Evolutionary conservation across 1,140 invertebrate species (phyloP), one percentile per base, ranked within the genome.

Genomic region (Caenorhabditis inopinata): DNA sequence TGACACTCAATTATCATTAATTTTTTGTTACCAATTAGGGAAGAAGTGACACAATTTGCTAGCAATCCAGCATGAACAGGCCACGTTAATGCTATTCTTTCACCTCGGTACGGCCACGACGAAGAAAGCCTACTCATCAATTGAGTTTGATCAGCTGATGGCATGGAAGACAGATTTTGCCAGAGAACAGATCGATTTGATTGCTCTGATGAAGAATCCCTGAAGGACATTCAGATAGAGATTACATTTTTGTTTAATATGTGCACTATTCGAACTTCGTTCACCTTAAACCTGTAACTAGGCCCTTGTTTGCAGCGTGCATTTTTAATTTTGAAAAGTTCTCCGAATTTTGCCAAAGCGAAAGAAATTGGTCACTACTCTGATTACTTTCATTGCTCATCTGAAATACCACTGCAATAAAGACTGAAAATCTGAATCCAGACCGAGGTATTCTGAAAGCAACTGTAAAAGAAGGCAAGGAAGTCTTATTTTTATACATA

Each of bases 401-500:
- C 58, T 68, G 58, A 42, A 68, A 58, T 51, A 6, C 5, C n/a
- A n/a, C n/a, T n/a, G n/a, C n/a, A n/a, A n/a, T n/a, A n/a, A n/a
- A n/a, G n/a, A n/a, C n/a, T n/a, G n/a, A n/a, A n/a, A n/a, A n/a
- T n/a, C n/a, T n/a, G n/a, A n/a, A n/a, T n/a, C n/a, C n/a, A n/a
- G n/a, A n/a, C n/a, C n/a, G n/a, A n/a, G n/a, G n/a, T 29, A 32
- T 58, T 58, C 12, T 32, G 16, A n/a, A 58, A 58, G 27, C 16
- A 12, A 58, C 12, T 21, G 2, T 87, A 90, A 80, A 93, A 93
- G 38, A 42, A 42, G 14, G 38, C 1, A 42, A 42, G 14, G 38
- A 42, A 42, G 14, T 7, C 14, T 14, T 7, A 42, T 7, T 5
- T 42, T 42, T n/a, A n/a, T n/a, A n/a, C n/a, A n/a, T n/a, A n/a